A percentile compares a stretch with the other conserved stretches of the same genome.
Evolutionary conservation across 2,797 vertebrate genomes (phyloP).

Genomic region (Gephyroberyx darwinii): DNA sequence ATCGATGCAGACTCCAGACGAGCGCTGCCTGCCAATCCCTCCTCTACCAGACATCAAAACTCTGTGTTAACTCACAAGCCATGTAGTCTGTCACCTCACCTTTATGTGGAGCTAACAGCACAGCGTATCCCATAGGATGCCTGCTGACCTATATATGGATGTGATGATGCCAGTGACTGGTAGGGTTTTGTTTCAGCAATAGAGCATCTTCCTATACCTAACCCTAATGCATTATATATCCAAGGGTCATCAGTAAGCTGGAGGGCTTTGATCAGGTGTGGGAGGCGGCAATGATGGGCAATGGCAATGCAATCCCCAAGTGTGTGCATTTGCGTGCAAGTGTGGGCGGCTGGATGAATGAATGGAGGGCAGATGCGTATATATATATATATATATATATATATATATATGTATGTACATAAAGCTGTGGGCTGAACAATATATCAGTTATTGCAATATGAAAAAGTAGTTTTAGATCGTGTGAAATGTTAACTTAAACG

Average conservation of each 20-base stretch:
- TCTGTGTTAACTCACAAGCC: not conserved
- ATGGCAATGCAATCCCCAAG: not conserved
- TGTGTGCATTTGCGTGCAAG: not conserved
- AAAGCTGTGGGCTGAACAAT: too few species aligned
- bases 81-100: not conserved
- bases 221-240: not conserved
- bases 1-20: constrained; percentile 11
- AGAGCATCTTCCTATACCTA: too few species aligned
- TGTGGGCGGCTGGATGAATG: not conserved
- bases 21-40: not conserved
- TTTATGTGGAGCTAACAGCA: not conserved
- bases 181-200: too few species aligned
- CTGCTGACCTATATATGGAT: not conserved
- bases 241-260: constrained; percentile 7
- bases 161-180: too few species aligned
- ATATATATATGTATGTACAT: too few species aligned
- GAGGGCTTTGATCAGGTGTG: not conserved
- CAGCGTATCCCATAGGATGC: not conserved
- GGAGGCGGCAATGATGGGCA: not conserved
- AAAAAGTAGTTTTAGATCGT: too few species aligned
- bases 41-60: not conserved
- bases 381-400: too few species aligned
- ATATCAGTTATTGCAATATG: too few species aligned
- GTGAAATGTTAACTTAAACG: too few species aligned
- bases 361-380: too few species aligned